These are phyloP conservation scores for Salvelinus fontinalis DNA, from an alignment of 2,113 vertebrate genomes.

Conservation along the genomic window DNA sequence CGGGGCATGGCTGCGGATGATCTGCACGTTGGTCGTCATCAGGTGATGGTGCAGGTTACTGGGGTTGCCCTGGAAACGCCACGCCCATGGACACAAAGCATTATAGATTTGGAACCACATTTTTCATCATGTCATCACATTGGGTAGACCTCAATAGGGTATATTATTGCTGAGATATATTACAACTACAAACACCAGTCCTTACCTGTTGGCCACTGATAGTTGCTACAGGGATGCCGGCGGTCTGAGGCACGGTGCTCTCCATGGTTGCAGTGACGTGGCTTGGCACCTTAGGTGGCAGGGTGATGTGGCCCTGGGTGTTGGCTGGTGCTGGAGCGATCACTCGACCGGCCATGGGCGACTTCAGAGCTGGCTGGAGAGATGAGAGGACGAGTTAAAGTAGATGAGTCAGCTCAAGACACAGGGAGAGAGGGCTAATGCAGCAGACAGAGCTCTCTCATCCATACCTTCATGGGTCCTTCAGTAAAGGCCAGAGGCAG, in stretches of 20 bases:
- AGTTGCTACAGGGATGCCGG: conserved; percentile 87
- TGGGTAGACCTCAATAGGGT: too few relatives aligned
- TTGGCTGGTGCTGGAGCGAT: conserved; percentile 88
- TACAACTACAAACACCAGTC: too few relatives aligned
- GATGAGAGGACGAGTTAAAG: too few relatives aligned
- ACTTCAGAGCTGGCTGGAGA: conserved; percentile 68
- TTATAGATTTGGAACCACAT: too few relatives aligned
- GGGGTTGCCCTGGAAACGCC: conserved; percentile 76
- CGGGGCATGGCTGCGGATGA: conserved; percentile 83
- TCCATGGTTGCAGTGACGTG: conserved; percentile 87
- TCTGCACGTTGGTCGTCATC: conserved; percentile 68
- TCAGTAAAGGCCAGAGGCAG: conserved; percentile 81
- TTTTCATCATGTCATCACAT: too few relatives aligned
- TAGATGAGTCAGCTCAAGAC: too few relatives aligned
- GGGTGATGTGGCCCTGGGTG: conserved; percentile 66
- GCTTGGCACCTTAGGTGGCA: conserved; percentile 83
- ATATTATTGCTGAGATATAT: too few relatives aligned
- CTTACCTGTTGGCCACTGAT: conserved; percentile 88
- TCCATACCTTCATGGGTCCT: conserved; percentile 82
- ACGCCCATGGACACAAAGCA: not conserved
- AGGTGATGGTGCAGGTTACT: conserved; percentile 83
- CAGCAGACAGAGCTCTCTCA: too few relatives aligned
- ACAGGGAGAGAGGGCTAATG: too few relatives aligned
- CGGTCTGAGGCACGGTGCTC: conserved; percentile 82
- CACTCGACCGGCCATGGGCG: conserved; percentile 84